phyloP scores from a whole-genome alignment of 2,113 vertebrate species.

The Saguinus imperator region DNA sequence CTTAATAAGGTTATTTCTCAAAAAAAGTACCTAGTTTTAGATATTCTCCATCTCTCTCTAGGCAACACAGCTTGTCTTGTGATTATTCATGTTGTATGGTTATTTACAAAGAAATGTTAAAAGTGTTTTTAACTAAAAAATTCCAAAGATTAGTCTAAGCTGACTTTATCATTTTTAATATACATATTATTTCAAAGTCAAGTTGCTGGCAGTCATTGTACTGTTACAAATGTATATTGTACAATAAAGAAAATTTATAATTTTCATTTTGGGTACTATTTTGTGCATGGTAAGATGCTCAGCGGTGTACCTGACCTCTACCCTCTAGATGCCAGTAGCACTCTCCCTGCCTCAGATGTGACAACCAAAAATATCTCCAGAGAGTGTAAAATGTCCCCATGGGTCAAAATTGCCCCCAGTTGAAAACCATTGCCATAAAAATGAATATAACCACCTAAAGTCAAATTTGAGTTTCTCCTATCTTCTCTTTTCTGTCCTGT shows the following conservation, averaged over 20 bases:
- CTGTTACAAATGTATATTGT: not conserved
- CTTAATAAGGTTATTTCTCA: not conserved
- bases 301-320: not conserved
- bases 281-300: not conserved
- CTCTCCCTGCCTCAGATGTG: not conserved
- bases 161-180: not conserved
- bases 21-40: not conserved
- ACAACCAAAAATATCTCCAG: not conserved
- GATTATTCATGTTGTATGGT: not conserved
- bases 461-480: not conserved
- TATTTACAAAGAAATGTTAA: not conserved
- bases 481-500: not conserved
- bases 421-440: not conserved
- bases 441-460: not conserved
- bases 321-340: not conserved
- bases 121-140: constrained; percentile 25
- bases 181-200: not conserved
- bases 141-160: not conserved
- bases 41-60: not conserved
- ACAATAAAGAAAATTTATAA: not conserved
- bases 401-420: not conserved
- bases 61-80: not conserved
- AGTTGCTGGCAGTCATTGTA: not conserved
- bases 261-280: not conserved
- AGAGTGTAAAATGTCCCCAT: not conserved